Base-by-base conservation (phyloP, 2,797 vertebrate species). In the Hippocampus kuda region DNA sequence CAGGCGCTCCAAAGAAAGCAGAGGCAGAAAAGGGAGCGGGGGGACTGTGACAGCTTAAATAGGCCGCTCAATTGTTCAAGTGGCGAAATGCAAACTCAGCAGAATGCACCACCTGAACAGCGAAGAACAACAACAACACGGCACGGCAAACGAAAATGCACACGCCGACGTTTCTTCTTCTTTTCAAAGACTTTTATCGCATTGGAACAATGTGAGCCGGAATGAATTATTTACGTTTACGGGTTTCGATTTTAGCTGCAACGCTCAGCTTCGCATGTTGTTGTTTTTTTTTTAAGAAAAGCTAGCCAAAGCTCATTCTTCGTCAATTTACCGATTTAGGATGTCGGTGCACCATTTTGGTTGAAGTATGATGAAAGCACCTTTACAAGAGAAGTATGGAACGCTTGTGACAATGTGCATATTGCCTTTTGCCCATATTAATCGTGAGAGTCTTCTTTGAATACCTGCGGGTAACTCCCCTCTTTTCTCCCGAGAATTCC, bases 201-300 rank as follows among this genome's bases (percentile, higher is more conserved):
- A 26, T 11, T 27, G 63, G 24, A 65, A 48, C 63, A 65, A 65
- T 27, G 44, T 48, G 48, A 48, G 20, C 42, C 44, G 10, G 15
- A 48, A 65, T 65, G 63, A 48, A 65, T 65, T 65, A 65, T 65
- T 27, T 27, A 48, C 63, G 16, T 65, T 65, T 48, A 38, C 34
- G 44, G 63, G 8, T 49, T 65, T 16, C 24, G 62, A 46, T 59
- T 59, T 59, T 59, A 4, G 30, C 59, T 49, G 44, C 44, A 30
- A 44, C 27, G 44, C 42, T 65, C 20, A 26, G n/a, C 61, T 3
- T 59, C 15, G 7, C 2, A 4, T 34, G 2, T 60, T 30, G 1
- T 30, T 30, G 1, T 30, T 30, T 18, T 60, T 34, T n/a, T 64
- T 64, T 63, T 5, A 5, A 62, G 60, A 62, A 63, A 26, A 65